Percentiles rank a stretch among this genome's conserved stretches.
These are phyloP conservation scores for Gibbula magus DNA, from an alignment of 2,888 invertebrate genomes.

Conservation along the genomic window DNA sequence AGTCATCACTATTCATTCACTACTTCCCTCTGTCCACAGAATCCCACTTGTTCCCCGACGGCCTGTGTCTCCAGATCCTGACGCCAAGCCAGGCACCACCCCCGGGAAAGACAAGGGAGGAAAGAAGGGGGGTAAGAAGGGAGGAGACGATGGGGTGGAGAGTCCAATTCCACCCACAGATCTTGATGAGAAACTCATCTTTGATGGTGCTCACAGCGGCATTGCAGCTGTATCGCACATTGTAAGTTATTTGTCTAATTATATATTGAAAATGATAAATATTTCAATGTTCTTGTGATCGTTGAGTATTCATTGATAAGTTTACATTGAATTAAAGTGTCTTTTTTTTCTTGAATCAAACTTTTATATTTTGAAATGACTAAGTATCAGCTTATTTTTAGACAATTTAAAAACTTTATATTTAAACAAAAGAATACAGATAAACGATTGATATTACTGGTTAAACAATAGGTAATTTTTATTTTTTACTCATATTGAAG, in stretches of 20 bases:
- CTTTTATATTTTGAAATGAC: too few relatives aligned
- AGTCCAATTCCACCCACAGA: slow-evolving; percentile 67
- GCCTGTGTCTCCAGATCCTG: slow-evolving; percentile 67
- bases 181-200: slow-evolving; percentile 70
- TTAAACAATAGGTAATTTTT: too few relatives aligned
- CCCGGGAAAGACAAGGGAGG: slow-evolving; percentile 61
- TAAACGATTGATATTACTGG: too few relatives aligned
- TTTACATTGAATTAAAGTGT: too few relatives aligned
- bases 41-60: slow-evolving; percentile 72
- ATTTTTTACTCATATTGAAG: too few relatives aligned
- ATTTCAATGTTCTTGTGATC: too few relatives aligned
- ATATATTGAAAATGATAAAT: too few relatives aligned
- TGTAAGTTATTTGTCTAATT: slow-evolving; percentile 62
- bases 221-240: slow-evolving; percentile 60
- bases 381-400: too few relatives aligned
- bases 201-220: slow-evolving; percentile 65
- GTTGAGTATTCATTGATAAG: too few relatives aligned
- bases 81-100: slow-evolving; percentile 62
- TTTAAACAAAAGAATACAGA: too few relatives aligned
- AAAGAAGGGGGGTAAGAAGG: slow-evolving; percentile 54
- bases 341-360: too few relatives aligned
- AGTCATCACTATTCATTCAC: not conserved
- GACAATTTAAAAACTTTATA: too few relatives aligned
- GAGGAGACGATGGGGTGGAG: slow-evolving; percentile 56
- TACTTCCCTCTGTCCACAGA: slow-evolving; percentile 44